Percentiles rank a stretch among this genome's conserved stretches.
phyloP scores from a whole-genome alignment of 2,888 invertebrate species.

The Copidosoma aretas region DNA sequence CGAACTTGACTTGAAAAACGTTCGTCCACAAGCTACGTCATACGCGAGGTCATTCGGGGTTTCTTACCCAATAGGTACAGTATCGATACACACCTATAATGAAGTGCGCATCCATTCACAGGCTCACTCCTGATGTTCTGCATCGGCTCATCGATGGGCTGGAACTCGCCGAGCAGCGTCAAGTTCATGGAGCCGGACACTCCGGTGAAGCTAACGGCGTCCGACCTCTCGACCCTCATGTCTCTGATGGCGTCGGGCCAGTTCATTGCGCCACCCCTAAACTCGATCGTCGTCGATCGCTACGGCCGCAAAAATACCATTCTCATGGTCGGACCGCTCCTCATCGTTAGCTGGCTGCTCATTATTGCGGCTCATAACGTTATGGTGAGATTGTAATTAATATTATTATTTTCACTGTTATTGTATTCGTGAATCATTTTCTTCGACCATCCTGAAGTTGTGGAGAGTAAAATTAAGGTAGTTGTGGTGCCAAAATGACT shows the following conservation, averaged over 20 bases:
- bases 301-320: constrained; percentile 49
- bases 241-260: constrained; percentile 46
- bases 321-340: constrained; percentile 44
- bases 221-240: constrained; percentile 47
- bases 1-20: no score
- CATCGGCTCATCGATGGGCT: constrained; percentile 47
- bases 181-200: constrained; percentile 47
- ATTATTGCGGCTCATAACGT: constrained; percentile 45
- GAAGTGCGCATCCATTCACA: constrained; percentile 3
- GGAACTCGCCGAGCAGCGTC: constrained; percentile 50
- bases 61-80: no score
- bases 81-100: no score
- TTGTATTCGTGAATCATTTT: no score
- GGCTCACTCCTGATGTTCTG: constrained; percentile 42
- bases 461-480: no score
- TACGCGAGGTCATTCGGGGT: no score
- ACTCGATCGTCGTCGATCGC: constrained; percentile 44
- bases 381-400: constrained; percentile 43
- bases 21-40: no score
- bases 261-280: constrained; percentile 44
- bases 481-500: no score
- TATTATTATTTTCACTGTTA: no score
- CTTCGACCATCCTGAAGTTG: no score
- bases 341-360: constrained; percentile 46
- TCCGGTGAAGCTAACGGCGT: constrained; percentile 43